Conservation (phyloP, 1,140 invertebrate genomes). For the Chironomus striatipennis region DNA sequence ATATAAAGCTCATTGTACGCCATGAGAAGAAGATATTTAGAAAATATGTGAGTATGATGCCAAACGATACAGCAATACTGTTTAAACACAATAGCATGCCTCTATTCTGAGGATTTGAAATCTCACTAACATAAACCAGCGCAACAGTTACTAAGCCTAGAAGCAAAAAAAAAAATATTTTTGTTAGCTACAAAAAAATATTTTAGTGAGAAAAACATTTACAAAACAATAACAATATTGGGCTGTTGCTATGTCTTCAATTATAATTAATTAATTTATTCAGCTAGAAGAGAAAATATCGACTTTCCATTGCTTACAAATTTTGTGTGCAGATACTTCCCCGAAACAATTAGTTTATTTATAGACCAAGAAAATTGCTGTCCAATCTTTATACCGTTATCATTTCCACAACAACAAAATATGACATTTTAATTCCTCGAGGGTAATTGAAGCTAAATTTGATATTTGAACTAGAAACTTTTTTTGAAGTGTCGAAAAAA, state of each 20-base stretch:
- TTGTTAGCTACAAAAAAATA: background rate
- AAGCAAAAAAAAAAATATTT: background rate
- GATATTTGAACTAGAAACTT: too few species aligned
- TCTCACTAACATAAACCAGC: constrained; percentile 51
- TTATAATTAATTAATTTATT: constrained; percentile 8
- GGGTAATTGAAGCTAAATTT: too few species aligned
- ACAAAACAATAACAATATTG: background rate
- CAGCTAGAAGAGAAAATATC: too few species aligned
- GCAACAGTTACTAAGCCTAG: constrained; percentile 44
- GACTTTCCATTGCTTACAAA: background rate
- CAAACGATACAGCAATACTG: constrained; percentile 47
- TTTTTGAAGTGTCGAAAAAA: too few species aligned
- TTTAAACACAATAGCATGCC: constrained; percentile 48
- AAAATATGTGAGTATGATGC: constrained; percentile 46
- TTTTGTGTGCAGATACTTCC: too few species aligned
- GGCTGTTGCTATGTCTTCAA: background rate
- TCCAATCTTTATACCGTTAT: too few species aligned
- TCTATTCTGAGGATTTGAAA: constrained; percentile 44
- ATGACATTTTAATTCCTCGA: too few species aligned
- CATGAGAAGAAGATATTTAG: constrained; percentile 43
- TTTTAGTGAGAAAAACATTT: too few species aligned
- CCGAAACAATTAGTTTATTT: too few species aligned
- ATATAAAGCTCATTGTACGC: constrained; percentile 42
- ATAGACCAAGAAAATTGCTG: too few species aligned
- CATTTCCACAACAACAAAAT: too few species aligned